Conservation (phyloP, 2,797 vertebrate genomes). For the Chelon auratus region DNA sequence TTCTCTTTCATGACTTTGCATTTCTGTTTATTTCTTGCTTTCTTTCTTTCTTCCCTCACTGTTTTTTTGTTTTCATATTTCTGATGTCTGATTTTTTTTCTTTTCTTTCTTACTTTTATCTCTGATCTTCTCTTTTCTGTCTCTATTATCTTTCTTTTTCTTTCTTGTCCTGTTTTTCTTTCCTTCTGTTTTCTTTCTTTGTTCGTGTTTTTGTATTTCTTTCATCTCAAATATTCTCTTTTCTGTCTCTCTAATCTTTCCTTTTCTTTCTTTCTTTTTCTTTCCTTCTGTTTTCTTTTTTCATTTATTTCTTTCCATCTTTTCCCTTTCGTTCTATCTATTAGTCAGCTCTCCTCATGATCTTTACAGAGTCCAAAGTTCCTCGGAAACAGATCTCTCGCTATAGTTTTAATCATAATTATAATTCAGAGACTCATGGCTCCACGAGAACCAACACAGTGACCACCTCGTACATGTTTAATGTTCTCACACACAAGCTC, state of each 20-base stretch:
- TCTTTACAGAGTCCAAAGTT: too few species aligned
- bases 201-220: too few species aligned
- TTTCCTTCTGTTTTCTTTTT: neutral
- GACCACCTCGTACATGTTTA: neutral
- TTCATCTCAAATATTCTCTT: too few species aligned
- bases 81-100: too few species aligned
- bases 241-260: too few species aligned
- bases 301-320: accelerated
- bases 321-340: too few species aligned
- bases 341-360: too few species aligned
- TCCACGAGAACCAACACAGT: neutral
- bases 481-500: constrained; percentile 18
- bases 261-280: neutral
- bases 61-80: too few species aligned
- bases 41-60: neutral
- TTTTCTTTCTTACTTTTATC: too few species aligned
- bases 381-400: neutral
- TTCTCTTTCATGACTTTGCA: too few species aligned
- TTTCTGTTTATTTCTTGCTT: neutral
- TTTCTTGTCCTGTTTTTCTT: neutral
- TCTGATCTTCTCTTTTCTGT: accelerated
- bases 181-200: neutral
- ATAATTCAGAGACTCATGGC: constrained; percentile 3
- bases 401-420: neutral
- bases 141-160: neutral